phyloP scores from a whole-genome alignment of 2,113 vertebrate species.

The Fulmarus glacialis region DNA sequence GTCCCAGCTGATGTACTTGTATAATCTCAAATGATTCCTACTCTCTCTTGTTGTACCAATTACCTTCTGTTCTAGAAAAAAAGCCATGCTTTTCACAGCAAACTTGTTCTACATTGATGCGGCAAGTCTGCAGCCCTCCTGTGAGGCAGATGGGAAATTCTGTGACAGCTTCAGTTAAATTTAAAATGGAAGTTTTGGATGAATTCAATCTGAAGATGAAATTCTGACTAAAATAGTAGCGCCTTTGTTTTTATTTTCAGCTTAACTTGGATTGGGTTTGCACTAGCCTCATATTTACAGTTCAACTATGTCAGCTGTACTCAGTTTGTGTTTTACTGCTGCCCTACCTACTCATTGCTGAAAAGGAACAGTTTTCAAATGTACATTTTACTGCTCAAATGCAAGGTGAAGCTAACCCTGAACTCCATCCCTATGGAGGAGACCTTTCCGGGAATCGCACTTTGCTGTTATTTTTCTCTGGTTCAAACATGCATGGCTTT shows the following conservation, averaged over 20 bases:
- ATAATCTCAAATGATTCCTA: not conserved
- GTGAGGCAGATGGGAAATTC: conserved; percentile 37
- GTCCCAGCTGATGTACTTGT: not conserved
- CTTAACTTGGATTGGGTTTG: not conserved
- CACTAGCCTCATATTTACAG: not conserved
- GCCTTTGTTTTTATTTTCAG: conserved; percentile 29
- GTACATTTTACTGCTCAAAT: not conserved
- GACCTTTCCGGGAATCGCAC: not conserved
- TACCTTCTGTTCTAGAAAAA: not conserved
- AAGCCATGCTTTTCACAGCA: not conserved
- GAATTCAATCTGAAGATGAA: not conserved
- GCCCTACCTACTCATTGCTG: not conserved
- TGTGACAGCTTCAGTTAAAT: not conserved
- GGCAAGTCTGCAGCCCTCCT: not conserved
- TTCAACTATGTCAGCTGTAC: not conserved
- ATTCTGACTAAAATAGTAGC: not conserved
- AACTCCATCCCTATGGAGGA: not conserved
- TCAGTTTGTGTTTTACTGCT: not conserved
- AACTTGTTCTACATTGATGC: not conserved
- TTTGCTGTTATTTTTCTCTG: not conserved
- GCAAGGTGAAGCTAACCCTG: not conserved
- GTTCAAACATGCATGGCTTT: not conserved
- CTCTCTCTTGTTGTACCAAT: not conserved
- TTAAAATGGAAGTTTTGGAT: not conserved
- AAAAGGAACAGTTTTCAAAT: not conserved